A percentile compares a stretch with the other conserved stretches of the same genome.
Evolutionary conservation across 2,113 vertebrate species (phyloP).

Genomic region (Lagopus leucura): DNA sequence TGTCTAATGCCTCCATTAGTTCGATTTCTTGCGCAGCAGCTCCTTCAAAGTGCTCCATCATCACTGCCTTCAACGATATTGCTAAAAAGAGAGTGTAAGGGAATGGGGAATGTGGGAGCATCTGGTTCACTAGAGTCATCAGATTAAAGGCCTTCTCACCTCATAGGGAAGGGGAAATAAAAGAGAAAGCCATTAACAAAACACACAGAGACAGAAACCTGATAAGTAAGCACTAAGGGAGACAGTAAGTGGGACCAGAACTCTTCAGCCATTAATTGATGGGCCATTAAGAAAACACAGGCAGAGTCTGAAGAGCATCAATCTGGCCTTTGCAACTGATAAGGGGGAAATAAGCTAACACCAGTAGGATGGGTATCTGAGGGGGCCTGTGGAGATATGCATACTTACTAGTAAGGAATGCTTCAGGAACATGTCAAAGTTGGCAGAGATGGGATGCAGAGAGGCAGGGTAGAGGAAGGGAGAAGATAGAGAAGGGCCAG

Average conservation of each 20-base stretch:
- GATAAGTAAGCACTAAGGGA: not conserved
- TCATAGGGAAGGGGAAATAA: not conserved
- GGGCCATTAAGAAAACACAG: not conserved
- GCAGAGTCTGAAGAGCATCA: not conserved
- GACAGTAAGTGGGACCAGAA: not conserved
- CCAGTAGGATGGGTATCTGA: rapidly evolving
- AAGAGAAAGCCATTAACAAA: not conserved
- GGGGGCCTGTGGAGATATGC: rapidly evolving
- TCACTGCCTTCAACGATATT: rapidly evolving
- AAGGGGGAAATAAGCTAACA: not conserved
- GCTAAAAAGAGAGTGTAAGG: not conserved
- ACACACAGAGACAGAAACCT: not conserved
- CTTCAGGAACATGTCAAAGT: not conserved
- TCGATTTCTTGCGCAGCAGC: not conserved
- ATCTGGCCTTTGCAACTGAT: not conserved
- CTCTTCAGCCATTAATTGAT: not conserved
- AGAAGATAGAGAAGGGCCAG: not conserved
- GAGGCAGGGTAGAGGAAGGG: not conserved
- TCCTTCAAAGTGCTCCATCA: not conserved
- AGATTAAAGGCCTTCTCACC: not conserved
- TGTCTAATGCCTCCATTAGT: not conserved
- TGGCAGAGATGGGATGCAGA: not conserved
- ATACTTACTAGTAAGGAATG: not conserved
- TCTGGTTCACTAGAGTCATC: rapidly evolving
- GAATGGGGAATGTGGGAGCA: not conserved